Conservation (phyloP, 1,140 invertebrate genomes). For the Drosophila triauraria region DNA sequence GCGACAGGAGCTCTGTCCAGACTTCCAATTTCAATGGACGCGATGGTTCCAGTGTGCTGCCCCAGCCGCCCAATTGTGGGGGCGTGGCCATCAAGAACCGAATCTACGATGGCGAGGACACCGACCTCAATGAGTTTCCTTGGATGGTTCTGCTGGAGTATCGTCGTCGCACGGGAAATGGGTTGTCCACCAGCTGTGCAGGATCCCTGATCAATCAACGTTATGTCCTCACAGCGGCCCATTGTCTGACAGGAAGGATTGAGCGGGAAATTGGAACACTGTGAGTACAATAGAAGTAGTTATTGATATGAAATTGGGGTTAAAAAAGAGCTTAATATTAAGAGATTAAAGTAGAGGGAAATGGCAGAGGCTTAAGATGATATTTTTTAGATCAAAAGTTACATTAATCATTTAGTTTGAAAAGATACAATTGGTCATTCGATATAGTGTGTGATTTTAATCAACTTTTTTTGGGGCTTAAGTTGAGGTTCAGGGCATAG, state of each 20-base stretch:
- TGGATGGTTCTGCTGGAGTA: constrained; percentile 89
- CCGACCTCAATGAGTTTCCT: constrained; percentile 86
- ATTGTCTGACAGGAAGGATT: constrained; percentile 87
- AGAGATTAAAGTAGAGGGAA: background rate
- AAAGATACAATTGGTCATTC: background rate
- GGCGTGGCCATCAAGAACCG: constrained; percentile 74
- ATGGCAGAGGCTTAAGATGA: too few species aligned
- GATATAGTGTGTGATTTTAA: background rate
- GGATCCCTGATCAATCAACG: constrained; percentile 86
- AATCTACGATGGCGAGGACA: constrained; percentile 80
- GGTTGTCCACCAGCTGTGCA: constrained; percentile 86
- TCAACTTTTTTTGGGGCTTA: background rate
- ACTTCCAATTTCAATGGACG: background rate
- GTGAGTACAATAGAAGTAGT: constrained; percentile 85
- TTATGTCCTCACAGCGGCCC: constrained; percentile 90
- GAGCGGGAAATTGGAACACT: constrained; percentile 85
- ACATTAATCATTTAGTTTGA: too few species aligned
- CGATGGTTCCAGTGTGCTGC: constrained; percentile 61
- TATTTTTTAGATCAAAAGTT: background rate
- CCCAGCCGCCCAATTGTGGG: constrained; percentile 70
- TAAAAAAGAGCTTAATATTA: background rate
- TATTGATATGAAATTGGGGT: background rate
- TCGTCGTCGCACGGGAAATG: constrained; percentile 63
- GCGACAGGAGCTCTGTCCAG: constrained; percentile 1
- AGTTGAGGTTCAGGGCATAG: background rate